A percentile compares a stretch with the other conserved stretches of the same genome.
Conservation (phyloP, 2,113 vertebrate species). For the Elephantulus edwardii region DNA sequence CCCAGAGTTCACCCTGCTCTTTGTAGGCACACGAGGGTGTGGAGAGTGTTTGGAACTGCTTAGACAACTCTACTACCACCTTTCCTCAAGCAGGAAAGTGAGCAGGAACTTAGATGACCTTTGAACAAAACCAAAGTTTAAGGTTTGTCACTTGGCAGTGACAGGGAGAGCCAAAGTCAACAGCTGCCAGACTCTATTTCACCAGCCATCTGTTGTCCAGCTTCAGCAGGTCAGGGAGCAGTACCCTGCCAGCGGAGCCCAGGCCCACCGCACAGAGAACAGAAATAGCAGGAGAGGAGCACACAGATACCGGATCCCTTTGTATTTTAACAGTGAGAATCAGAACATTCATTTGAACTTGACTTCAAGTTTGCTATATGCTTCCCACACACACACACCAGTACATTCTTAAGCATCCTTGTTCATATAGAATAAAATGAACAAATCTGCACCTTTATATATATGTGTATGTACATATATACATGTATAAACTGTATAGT, state of each 20-base stretch:
- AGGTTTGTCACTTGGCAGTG: conserved; percentile 9
- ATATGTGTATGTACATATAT: conserved; percentile 72
- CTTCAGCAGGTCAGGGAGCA: background rate
- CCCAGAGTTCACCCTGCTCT: background rate
- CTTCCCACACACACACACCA: conserved; percentile 40
- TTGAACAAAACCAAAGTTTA: conserved; percentile 75
- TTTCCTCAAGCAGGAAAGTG: conserved; percentile 16
- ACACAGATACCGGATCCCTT: background rate
- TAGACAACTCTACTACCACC: background rate
- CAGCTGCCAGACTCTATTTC: background rate
- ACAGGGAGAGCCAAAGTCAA: conserved; percentile 16
- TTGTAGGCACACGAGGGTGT: background rate
- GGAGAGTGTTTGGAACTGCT: background rate
- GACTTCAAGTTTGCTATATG: conserved; percentile 55
- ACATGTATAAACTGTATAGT: conserved; percentile 77
- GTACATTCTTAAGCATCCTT: conserved; percentile 65
- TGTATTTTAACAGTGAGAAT: conserved; percentile 38
- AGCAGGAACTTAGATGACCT: conserved; percentile 47
- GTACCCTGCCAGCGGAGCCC: background rate
- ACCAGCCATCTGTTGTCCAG: background rate
- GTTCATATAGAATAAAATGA: conserved; percentile 67
- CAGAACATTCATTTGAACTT: conserved; percentile 58
- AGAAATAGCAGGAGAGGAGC: conserved; percentile 3
- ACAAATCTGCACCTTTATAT: conserved; percentile 73
- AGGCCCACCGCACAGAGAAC: background rate